A percentile compares a stretch with the other conserved stretches of the same genome.
These are phyloP conservation scores for Agraylea sexmaculata DNA, from an alignment of 1,140 invertebrate genomes.

Conservation along the genomic window DNA sequence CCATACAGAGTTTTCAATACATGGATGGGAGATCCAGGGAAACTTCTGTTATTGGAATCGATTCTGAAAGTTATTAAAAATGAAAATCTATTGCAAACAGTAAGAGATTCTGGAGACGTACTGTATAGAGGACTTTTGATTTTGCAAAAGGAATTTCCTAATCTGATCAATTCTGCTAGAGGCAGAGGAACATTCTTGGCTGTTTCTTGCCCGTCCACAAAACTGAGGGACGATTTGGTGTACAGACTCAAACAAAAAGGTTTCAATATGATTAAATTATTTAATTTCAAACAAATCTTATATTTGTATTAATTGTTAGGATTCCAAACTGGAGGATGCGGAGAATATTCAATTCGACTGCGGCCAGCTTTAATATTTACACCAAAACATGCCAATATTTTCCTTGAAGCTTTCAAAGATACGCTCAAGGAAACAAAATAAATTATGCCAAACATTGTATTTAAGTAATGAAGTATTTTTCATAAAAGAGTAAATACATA, in stretches of 20 bases:
- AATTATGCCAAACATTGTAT: too few species aligned
- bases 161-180: slow-evolving; percentile 64
- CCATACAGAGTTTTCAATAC: slow-evolving; percentile 95
- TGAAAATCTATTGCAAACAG: slow-evolving; percentile 70
- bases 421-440: slow-evolving; percentile 53
- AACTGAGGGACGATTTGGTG: slow-evolving; percentile 68
- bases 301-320: slow-evolving; percentile 45
- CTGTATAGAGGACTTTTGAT: slow-evolving; percentile 60
- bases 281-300: too few species aligned
- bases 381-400: slow-evolving; percentile 82
- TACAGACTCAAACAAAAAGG: slow-evolving; percentile 65
- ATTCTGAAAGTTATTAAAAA: slow-evolving; percentile 76
- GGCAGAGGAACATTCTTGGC: slow-evolving; percentile 89
- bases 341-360: slow-evolving; percentile 67
- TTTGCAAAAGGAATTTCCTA: slow-evolving; percentile 62
- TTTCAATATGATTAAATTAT: too few species aligned
- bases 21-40: slow-evolving; percentile 98
- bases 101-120: slow-evolving; percentile 63
- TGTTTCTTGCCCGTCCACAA: slow-evolving; percentile 56
- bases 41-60: slow-evolving; percentile 77
- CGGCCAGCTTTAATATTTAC: slow-evolving; percentile 85
- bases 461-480: too few species aligned
- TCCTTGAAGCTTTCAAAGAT: slow-evolving; percentile 71
- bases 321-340: slow-evolving; percentile 82
- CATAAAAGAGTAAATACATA: too few species aligned